Percentiles rank a stretch among this genome's conserved stretches.
Conservation (phyloP, 1,140 invertebrate genomes). For the Pseudoatta argentina region DNA sequence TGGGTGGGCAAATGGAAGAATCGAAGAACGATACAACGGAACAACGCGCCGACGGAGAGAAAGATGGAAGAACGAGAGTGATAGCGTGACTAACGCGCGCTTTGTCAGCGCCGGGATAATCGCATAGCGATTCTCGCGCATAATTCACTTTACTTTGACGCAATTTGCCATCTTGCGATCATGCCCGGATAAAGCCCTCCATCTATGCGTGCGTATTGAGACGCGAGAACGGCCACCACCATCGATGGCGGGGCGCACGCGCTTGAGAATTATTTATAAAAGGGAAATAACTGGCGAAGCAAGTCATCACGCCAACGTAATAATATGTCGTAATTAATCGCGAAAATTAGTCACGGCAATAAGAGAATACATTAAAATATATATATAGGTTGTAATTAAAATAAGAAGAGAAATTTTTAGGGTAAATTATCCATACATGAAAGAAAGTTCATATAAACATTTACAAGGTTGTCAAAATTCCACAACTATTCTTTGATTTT, state of each 20-base stretch:
- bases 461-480: no score
- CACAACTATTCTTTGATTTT: no score
- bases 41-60: background rate
- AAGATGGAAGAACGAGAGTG: slow-evolving; percentile 49
- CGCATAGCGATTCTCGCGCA: slow-evolving; percentile 49
- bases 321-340: slow-evolving; percentile 10
- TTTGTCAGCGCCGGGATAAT: slow-evolving; percentile 58
- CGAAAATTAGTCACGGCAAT: background rate
- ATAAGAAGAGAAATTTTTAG: no score
- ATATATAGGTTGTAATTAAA: background rate
- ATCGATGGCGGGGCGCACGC: background rate
- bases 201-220: background rate
- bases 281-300: background rate
- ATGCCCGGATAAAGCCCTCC: slow-evolving; percentile 7
- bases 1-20: slow-evolving; percentile 13
- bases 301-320: slow-evolving; percentile 7
- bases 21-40: slow-evolving; percentile 20
- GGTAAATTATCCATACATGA: no score
- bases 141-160: slow-evolving; percentile 49
- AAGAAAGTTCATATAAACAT: no score
- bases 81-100: slow-evolving; percentile 64
- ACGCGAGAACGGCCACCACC: background rate
- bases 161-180: slow-evolving; percentile 51
- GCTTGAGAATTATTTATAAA: slow-evolving; percentile 24
- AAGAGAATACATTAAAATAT: background rate